Evolutionary conservation across 2,113 vertebrate species (phyloP), one percentile per base, ranked within the genome.

Genomic region (Aythya baeri): DNA sequence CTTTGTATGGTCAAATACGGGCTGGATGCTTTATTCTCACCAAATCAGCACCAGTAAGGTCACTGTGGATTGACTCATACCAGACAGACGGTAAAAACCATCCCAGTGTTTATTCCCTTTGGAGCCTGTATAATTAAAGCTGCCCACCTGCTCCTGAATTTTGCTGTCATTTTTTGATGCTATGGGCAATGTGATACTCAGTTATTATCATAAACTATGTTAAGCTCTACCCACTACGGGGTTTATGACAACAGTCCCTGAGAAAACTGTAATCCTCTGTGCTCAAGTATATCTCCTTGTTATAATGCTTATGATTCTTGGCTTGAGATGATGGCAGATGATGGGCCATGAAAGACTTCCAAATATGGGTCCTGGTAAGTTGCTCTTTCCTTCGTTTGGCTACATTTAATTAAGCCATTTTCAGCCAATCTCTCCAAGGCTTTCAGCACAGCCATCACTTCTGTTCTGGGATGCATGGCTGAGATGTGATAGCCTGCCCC

Each of bases 301-400:
- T 96, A 95, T 95, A 95, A 95, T 93, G 92, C 94, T 96, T 92
- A 92, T 94, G 91, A 96, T 96, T 96, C 95, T 97, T 96, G 89
- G 95, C 96, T 89, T 77, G 34, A 85, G 81, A 93, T 85, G 91
- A 90, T 82, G 90, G 90, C 74, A 93, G 79, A 93, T 84, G 88
- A 95, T 74, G 84, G 52, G 65, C 66, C 52, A 86, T 72, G 87
- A 94, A 94, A 91, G 93, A 80, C 63, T 91, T 96, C 87, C 78
- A 95, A 94, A 95, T 92, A 91, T 57, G 89, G 63, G 36, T 86
- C 57, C 89, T 93, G 91, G 86, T 78, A 82, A 93, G 81, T 77
- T 52, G 41, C 44, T 91, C 13, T 76, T 38, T 87, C 74, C 49
- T 55, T 83, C 50, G 32, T 59, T 73, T 88, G 70, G 73, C 62